Percentiles rank a stretch among this genome's conserved stretches.
Conservation (phyloP, 2,888 invertebrate genomes). For the Myopa tessellatipennis region DNA sequence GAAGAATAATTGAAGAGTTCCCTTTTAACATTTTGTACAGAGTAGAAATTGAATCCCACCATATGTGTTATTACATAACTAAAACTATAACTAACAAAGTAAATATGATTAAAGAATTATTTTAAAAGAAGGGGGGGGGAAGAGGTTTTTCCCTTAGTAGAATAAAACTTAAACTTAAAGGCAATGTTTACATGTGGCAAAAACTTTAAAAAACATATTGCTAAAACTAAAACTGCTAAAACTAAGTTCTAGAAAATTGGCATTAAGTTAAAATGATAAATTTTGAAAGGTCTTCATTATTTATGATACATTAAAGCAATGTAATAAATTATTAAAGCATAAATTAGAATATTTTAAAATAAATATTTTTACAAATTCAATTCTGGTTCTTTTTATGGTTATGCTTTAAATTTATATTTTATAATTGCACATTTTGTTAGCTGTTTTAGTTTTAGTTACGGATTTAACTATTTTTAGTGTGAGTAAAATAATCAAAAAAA, state of each 20-base stretch:
- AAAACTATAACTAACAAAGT: not conserved
- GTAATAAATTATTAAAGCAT: slow-evolving; percentile 27
- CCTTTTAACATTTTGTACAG: slow-evolving; percentile 15
- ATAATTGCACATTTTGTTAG: slow-evolving; percentile 31
- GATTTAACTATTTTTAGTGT: not conserved
- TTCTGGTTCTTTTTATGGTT: not conserved
- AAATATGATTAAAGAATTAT: not conserved
- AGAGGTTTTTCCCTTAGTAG: not conserved
- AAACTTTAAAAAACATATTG: not conserved
- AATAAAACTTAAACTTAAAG: not conserved
- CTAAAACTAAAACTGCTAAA: not conserved
- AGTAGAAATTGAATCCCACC: slow-evolving; percentile 25
- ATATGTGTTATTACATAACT: not conserved
- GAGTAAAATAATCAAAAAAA: too few relatives aligned
- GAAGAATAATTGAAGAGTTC: slow-evolving; percentile 14
- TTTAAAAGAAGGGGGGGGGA: too few relatives aligned
- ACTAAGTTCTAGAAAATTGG: not conserved
- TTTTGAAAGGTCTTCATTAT: not conserved
- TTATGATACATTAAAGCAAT: not conserved
- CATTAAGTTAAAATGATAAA: not conserved
- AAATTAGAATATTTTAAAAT: not conserved
- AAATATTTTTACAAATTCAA: slow-evolving; percentile 24
- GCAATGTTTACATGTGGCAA: slow-evolving; percentile 28
- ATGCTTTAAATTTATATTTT: slow-evolving; percentile 4
- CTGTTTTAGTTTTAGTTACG: not conserved